Conservation (phyloP, 2,797 vertebrate species). For the Anabas testudineus region DNA sequence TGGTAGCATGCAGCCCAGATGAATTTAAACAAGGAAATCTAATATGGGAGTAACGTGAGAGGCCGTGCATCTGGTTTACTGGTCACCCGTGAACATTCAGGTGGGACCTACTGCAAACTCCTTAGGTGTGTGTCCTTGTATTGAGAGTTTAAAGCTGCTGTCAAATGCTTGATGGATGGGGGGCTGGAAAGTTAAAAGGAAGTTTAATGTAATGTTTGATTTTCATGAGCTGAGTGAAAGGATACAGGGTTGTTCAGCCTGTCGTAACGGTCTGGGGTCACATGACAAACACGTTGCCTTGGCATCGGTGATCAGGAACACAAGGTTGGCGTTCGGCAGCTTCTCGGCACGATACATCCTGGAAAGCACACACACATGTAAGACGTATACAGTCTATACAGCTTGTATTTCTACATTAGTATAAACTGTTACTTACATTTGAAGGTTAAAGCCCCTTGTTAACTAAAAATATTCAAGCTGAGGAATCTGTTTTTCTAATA, state of each 20-base stretch:
- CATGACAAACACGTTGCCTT: slow-evolving; percentile 93
- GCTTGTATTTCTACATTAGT: slow-evolving; percentile 7
- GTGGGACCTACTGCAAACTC: slow-evolving; percentile 58
- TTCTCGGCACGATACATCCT: slow-evolving; percentile 98
- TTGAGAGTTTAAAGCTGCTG: slow-evolving; percentile 62
- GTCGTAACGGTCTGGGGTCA: slow-evolving; percentile 91
- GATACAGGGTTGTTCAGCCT: slow-evolving; percentile 99
- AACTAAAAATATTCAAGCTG: no score
- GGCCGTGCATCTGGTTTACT: slow-evolving; percentile 72
- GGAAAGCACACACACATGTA: slow-evolving; percentile 57
- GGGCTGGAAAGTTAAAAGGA: slow-evolving; percentile 54
- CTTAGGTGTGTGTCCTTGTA: slow-evolving; percentile 65
- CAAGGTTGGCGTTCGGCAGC: slow-evolving; percentile 95
- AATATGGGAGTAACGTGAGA: slow-evolving; percentile 63
- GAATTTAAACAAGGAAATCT: slow-evolving; percentile 57
- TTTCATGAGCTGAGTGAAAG: slow-evolving; percentile 80
- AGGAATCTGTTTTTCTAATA: no score
- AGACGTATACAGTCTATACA: slow-evolving; percentile 9
- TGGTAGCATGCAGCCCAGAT: slow-evolving; percentile 55
- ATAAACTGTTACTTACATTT: no score
- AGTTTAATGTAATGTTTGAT: slow-evolving; percentile 35
- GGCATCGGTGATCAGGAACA: slow-evolving; percentile 97
- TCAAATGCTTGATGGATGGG: slow-evolving; percentile 69
- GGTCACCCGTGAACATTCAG: slow-evolving; percentile 67
- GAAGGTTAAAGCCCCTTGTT: no score